A percentile compares a stretch with the other conserved stretches of the same genome.
These are phyloP conservation scores for Coccyzus lansbergi DNA, from an alignment of 2,797 vertebrate genomes.

Conservation along the genomic window DNA sequence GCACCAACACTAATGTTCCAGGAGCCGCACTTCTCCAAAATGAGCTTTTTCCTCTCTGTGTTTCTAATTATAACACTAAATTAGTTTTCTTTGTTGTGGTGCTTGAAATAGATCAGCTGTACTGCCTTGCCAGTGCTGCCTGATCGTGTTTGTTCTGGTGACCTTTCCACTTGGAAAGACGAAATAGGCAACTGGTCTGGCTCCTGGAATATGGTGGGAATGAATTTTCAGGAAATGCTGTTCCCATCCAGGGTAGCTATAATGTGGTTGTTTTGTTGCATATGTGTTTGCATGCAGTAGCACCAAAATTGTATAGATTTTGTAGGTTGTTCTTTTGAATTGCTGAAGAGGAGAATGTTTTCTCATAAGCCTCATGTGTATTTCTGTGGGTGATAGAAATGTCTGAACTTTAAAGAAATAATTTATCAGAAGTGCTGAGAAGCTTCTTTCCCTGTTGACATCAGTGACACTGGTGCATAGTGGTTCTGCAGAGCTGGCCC, in stretches of 20 bases:
- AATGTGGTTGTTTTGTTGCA: conserved; percentile 17
- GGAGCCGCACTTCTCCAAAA: conserved; percentile 44
- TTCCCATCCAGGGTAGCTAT: neutral
- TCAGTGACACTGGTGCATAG: neutral
- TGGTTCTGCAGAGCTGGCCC: conserved; percentile 20
- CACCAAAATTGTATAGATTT: conserved; percentile 2
- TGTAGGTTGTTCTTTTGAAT: neutral
- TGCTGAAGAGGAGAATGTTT: neutral
- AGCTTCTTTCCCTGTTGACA: neutral
- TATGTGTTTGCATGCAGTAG: conserved; percentile 19
- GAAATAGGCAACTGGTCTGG: conserved; percentile 37
- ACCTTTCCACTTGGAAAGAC: conserved; percentile 61
- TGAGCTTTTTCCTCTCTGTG: conserved; percentile 30
- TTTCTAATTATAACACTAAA: conserved; percentile 59
- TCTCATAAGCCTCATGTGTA: neutral
- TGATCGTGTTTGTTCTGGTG: conserved; percentile 27
- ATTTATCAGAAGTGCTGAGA: conserved; percentile 24
- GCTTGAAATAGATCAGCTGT: conserved; percentile 52
- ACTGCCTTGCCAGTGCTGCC: neutral
- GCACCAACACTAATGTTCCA: conserved; percentile 13
- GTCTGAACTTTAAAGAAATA: conserved; percentile 3
- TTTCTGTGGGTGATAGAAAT: conserved; percentile 20
- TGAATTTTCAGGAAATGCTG: conserved; percentile 44
- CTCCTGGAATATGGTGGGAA: conserved; percentile 43
- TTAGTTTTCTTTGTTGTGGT: conserved; percentile 58